Percentiles rank a stretch among this genome's conserved stretches.
Evolutionary conservation across 2,113 vertebrate species (phyloP).

Genomic region (Oceanites oceanicus): DNA sequence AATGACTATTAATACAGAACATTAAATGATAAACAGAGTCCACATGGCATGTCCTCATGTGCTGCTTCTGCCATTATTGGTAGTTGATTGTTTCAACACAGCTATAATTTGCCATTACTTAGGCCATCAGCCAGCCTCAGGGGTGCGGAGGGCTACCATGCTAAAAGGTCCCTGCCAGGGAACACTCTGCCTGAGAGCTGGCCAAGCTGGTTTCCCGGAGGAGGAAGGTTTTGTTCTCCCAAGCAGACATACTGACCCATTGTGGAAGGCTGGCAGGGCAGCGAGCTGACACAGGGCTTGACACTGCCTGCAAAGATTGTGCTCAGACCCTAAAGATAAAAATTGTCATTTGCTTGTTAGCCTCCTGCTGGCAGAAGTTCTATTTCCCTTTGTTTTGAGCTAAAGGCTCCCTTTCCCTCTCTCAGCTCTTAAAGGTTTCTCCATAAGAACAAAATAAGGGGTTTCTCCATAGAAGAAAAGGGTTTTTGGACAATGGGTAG

Average conservation of each 20-base stretch:
- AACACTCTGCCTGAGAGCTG: neutral
- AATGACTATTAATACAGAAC: neutral
- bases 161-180: neutral
- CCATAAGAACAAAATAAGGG: conserved; percentile 6
- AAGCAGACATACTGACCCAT: conserved; percentile 19
- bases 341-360: conserved; percentile 69
- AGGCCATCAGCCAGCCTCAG: neutral
- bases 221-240: conserved; percentile 28
- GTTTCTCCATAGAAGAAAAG: conserved; percentile 11
- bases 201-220: neutral
- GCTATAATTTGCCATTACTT: neutral
- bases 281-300: conserved; percentile 46
- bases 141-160: neutral
- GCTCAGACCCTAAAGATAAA: conserved; percentile 25
- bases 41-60: neutral
- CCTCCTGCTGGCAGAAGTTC: conserved; percentile 54
- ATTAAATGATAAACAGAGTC: neutral
- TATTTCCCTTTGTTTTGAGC: conserved; percentile 61
- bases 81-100: neutral
- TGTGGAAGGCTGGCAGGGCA: conserved; percentile 38
- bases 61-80: neutral
- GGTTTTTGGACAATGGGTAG: neutral
- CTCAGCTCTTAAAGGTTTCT: neutral
- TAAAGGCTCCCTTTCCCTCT: conserved; percentile 22
- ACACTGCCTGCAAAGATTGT: conserved; percentile 47